Evolutionary conservation across 2,113 vertebrate genomes (phyloP).

Genomic region (Trichechus manatus): DNA sequence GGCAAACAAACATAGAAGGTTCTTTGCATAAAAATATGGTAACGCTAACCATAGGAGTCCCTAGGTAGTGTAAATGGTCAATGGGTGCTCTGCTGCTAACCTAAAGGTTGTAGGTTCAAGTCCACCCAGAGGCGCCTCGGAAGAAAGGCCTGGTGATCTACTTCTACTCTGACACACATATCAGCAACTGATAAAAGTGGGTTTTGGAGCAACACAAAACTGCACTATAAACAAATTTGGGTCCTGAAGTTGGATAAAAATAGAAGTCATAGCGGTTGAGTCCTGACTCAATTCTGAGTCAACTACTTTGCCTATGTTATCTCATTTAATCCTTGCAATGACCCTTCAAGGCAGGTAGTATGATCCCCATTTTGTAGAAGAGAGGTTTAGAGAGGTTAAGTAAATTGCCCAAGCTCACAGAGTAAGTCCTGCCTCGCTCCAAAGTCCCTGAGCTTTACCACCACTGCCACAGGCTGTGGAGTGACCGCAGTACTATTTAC

Average conservation of each 20-base stretch:
- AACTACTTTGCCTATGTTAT: neutral
- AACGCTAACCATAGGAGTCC: neutral
- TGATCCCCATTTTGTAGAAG: neutral
- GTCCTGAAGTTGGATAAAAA: neutral
- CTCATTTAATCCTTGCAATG: neutral
- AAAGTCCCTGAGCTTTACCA: neutral
- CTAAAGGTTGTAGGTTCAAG: neutral
- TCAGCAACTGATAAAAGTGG: neutral
- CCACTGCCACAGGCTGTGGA: neutral
- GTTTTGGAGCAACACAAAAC: neutral
- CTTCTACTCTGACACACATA: neutral
- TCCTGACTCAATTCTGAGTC: neutral
- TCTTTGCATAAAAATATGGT: no score
- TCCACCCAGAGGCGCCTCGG: neutral
- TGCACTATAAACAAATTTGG: neutral
- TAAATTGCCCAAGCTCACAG: conserved; percentile 6
- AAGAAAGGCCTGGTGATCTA: neutral
- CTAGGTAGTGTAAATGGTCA: neutral
- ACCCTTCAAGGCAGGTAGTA: neutral
- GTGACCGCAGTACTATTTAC: neutral
- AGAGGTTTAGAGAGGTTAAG: neutral
- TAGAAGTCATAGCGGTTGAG: neutral
- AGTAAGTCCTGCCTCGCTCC: neutral
- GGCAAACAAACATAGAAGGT: no score
- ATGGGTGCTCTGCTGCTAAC: neutral